Evolutionary conservation across 2,113 vertebrate genomes (phyloP).

Genomic region (Pycnonotus jocosus): DNA sequence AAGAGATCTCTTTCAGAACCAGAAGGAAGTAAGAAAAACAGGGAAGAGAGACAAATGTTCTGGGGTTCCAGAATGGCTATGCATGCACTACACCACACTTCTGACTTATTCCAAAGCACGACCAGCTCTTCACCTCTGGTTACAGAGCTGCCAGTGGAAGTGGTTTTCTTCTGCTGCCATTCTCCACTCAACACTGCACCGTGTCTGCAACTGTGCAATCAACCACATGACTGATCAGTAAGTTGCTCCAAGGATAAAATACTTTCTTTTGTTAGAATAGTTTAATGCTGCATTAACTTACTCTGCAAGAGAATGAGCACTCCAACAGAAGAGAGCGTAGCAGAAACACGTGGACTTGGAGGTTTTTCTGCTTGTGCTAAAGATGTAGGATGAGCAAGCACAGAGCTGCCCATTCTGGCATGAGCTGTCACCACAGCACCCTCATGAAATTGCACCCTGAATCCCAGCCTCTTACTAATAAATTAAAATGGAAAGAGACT

Average conservation of each 20-base stretch:
- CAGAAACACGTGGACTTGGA: neutral
- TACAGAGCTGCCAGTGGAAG: neutral
- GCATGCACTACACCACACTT: neutral
- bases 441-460: neutral
- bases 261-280: neutral
- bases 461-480: neutral
- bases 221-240: neutral
- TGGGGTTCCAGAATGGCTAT: neutral
- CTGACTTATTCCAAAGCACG: neutral
- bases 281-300: neutral
- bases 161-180: neutral
- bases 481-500: neutral
- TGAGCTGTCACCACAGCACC: neutral
- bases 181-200: neutral
- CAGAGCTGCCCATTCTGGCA: neutral
- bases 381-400: neutral
- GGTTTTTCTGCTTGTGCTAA: neutral
- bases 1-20: neutral
- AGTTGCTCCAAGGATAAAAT: neutral
- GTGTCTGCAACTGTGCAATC: neutral
- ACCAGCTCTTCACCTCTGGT: neutral
- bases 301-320: neutral
- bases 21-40: neutral
- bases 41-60: neutral
- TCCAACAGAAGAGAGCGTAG: neutral